Percentiles rank a stretch among this genome's conserved stretches.
These are phyloP conservation scores for Itoplectis maculator DNA, from an alignment of 2,888 invertebrate genomes.

Conservation along the genomic window DNA sequence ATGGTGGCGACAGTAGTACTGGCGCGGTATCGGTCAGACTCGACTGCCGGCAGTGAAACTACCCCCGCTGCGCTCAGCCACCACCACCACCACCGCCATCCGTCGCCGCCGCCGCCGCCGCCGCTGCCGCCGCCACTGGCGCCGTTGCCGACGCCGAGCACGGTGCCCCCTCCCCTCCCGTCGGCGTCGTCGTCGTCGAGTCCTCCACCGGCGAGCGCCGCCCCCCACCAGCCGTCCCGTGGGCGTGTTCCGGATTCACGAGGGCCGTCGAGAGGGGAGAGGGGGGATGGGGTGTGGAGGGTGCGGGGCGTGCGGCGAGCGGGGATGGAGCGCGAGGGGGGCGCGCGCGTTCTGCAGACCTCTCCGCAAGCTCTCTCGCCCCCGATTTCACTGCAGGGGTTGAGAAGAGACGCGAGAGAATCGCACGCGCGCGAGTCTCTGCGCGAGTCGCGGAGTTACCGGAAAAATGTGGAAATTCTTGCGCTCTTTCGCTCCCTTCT, in stretches of 20 bases:
- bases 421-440: constrained; percentile 52
- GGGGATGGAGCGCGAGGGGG: constrained; percentile 20
- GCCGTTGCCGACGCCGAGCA: constrained; percentile 50
- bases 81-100: constrained; percentile 64
- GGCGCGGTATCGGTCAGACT: constrained; percentile 83
- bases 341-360: constrained; percentile 63
- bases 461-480: constrained; percentile 51
- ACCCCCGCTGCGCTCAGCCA: constrained; percentile 73
- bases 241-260: constrained; percentile 78
- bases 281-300: too few relatives aligned
- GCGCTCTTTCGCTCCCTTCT: constrained; percentile 34
- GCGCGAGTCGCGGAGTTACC: constrained; percentile 41
- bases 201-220: constrained; percentile 45
- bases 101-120: constrained; percentile 67
- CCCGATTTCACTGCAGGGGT: constrained; percentile 54
- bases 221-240: constrained; percentile 67
- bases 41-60: constrained; percentile 78
- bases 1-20: constrained; percentile 84
- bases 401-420: constrained; percentile 53
- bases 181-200: constrained; percentile 40
- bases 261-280: constrained; percentile 58
- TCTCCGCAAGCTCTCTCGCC: constrained; percentile 53
- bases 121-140: too few relatives aligned
- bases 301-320: too few relatives aligned
- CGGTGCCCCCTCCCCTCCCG: constrained; percentile 52